A percentile compares a stretch with the other conserved stretches of the same genome.
phyloP scores from a whole-genome alignment of 2,113 vertebrate genomes.

The Nycticebus coucang region DNA sequence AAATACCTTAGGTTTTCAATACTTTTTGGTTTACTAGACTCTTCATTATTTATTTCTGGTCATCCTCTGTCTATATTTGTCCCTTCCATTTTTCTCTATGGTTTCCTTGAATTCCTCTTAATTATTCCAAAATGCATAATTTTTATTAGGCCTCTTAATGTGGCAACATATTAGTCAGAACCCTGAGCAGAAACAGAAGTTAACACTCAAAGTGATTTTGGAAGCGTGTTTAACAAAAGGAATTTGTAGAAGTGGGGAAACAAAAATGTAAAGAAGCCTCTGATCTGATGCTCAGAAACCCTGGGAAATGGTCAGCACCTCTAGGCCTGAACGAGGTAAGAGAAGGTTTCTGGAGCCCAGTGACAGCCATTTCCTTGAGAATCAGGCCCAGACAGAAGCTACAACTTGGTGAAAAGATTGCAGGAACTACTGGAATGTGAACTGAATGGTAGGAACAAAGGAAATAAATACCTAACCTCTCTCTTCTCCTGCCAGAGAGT shows the following conservation, averaged over 20 bases:
- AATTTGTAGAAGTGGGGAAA: not conserved
- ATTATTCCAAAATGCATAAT: not conserved
- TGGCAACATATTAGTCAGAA: not conserved
- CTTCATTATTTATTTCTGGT: not conserved
- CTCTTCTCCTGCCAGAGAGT: not conserved
- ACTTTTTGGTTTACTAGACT: not conserved
- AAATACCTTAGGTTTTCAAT: not conserved
- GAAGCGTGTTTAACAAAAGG: not conserved
- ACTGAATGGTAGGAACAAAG: not conserved
- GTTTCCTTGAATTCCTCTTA: not conserved
- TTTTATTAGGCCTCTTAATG: not conserved
- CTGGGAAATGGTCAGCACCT: not conserved
- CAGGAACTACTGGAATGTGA: not conserved
- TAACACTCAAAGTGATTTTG: not conserved
- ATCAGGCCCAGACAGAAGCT: not conserved
- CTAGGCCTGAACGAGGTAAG: not conserved
- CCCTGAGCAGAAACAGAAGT: not conserved
- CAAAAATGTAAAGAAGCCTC: not conserved
- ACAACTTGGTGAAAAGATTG: not conserved
- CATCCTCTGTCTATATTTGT: not conserved
- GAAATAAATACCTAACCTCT: not conserved
- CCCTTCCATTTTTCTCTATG: not conserved
- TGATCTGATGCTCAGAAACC: no score
- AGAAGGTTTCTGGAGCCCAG: not conserved
- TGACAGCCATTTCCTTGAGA: not conserved